Evolutionary conservation across 2,888 invertebrate species (phyloP).

Genomic region (Drosophila helvetica): DNA sequence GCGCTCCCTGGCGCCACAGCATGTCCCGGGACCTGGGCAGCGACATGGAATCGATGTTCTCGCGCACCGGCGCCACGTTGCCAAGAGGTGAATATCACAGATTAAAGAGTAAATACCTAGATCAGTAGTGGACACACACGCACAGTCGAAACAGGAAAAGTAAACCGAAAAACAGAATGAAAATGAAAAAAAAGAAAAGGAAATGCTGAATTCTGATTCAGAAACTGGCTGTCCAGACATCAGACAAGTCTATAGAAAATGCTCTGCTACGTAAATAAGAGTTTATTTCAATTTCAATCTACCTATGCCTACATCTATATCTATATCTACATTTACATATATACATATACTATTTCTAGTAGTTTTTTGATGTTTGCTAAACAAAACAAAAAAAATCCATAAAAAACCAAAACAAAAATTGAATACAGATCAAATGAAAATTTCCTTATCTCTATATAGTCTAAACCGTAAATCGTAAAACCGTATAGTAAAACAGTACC

Average conservation of each 20-base stretch:
- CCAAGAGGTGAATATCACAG: conserved; percentile 88
- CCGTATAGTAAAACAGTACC: not conserved
- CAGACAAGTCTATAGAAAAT: conserved; percentile 21
- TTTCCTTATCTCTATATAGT: conserved; percentile 53
- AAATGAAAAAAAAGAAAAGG: conserved; percentile 34
- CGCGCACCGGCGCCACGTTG: conserved; percentile 85
- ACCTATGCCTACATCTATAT: conserved; percentile 27
- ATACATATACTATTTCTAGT: conserved; percentile 60
- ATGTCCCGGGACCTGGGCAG: conserved; percentile 88
- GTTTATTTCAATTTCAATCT: conserved; percentile 51
- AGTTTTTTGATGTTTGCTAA: conserved; percentile 75
- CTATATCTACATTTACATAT: conserved; percentile 18
- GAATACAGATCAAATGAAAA: conserved; percentile 43
- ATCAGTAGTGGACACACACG: conserved; percentile 65
- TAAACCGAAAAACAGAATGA: conserved; percentile 15
- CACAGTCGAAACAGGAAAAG: not conserved
- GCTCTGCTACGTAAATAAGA: conserved; percentile 70
- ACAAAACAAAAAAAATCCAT: conserved; percentile 24
- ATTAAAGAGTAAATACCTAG: conserved; percentile 84
- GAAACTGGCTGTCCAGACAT: not conserved
- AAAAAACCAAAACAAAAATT: conserved; percentile 22
- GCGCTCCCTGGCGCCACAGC: conserved; percentile 86
- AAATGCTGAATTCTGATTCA: conserved; percentile 15
- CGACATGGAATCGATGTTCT: conserved; percentile 90
- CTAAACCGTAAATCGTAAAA: conserved; percentile 40